Conservation (phyloP, 2,888 invertebrate species). For the Sarcophaga variegata region DNA sequence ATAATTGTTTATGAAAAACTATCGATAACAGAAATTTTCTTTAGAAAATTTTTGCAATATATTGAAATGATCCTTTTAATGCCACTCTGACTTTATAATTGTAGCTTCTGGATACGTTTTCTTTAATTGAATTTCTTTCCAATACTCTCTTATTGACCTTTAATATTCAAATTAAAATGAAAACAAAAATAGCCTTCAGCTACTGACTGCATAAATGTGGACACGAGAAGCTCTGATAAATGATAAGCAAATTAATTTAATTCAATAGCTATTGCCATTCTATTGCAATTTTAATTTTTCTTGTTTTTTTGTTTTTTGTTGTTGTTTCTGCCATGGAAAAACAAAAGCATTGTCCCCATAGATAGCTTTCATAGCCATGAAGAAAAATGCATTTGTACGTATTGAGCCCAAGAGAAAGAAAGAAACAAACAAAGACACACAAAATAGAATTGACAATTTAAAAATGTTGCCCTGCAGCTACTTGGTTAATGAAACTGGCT, state of each 20-base stretch:
- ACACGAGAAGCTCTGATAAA: conserved; percentile 39
- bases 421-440: conserved; percentile 31
- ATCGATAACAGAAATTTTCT: neutral
- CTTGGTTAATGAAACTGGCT: conserved; percentile 31
- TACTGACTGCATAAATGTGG: neutral
- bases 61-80: neutral
- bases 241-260: conserved; percentile 57
- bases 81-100: neutral
- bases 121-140: neutral
- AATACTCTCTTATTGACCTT: neutral
- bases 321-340: neutral
- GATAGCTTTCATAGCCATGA: no score
- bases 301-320: neutral
- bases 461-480: conserved; percentile 44
- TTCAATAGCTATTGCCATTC: conserved; percentile 14
- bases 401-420: neutral
- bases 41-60: no score
- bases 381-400: neutral
- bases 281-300: neutral
- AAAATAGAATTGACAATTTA: conserved; percentile 67
- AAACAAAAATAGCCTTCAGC: neutral
- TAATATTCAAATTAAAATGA: neutral
- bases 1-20: no score
- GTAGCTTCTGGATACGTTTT: neutral
- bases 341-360: conserved; percentile 28